Evolutionary conservation across 2,888 invertebrate species (phyloP).

Genomic region (Drosophila hamatofila): DNA sequence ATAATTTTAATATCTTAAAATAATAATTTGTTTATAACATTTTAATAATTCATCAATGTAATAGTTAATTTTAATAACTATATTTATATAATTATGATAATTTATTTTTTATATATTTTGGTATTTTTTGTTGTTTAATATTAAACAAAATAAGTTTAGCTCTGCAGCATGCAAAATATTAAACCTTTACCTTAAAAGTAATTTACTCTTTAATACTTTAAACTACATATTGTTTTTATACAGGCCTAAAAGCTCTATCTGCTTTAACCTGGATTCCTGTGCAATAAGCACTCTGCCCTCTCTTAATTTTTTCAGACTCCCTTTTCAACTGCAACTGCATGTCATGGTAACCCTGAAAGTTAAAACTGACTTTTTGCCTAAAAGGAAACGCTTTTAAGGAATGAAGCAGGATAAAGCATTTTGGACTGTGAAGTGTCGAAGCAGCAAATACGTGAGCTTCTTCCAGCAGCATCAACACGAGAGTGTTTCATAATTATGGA

Average conservation of each 20-base stretch:
- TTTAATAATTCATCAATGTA: too few relatives aligned
- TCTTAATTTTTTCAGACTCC: not conserved
- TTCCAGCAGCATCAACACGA: slow-evolving; percentile 2
- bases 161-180: not conserved
- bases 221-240: not conserved
- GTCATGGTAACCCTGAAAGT: not conserved
- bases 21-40: too few relatives aligned
- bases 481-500: slow-evolving; percentile 53
- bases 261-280: not conserved
- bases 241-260: too few relatives aligned
- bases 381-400: not conserved
- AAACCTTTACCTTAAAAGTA: not conserved
- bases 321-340: not conserved
- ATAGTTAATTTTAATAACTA: too few relatives aligned
- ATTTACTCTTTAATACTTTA: not conserved
- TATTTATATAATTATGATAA: too few relatives aligned
- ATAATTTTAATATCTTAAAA: too few relatives aligned
- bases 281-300: not conserved
- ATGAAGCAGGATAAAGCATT: not conserved
- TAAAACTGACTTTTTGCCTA: not conserved
- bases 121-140: too few relatives aligned
- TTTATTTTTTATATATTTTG: too few relatives aligned
- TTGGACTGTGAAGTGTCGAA: not conserved
- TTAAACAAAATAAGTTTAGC: too few relatives aligned
- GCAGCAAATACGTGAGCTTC: slow-evolving; percentile 34